Percentiles rank a stretch among this genome's conserved stretches.
Evolutionary conservation across 2,113 vertebrate genomes (phyloP).

Genomic region (Podiceps cristatus): DNA sequence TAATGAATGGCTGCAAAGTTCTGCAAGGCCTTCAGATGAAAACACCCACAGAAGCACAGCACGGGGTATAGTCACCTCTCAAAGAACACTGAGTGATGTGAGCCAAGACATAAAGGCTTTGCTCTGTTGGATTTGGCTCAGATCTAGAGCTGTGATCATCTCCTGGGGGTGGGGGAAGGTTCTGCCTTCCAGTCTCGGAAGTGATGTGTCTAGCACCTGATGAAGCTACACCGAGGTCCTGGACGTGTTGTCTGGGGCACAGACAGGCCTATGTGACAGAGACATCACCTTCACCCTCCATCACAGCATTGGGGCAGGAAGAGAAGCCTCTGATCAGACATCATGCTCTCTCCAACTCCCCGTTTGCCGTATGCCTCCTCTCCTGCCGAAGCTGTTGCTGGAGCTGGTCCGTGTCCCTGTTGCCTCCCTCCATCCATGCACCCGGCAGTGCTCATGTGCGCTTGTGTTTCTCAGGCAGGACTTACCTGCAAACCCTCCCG

Average conservation of each 20-base stretch:
- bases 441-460: rapidly evolving
- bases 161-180: neutral
- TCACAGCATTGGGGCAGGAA: neutral
- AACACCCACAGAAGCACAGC: neutral
- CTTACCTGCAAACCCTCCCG: neutral
- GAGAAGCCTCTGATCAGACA: neutral
- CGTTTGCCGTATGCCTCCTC: rapidly evolving
- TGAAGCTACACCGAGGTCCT: rapidly evolving
- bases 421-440: rapidly evolving
- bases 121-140: neutral
- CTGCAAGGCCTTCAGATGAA: neutral
- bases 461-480: neutral
- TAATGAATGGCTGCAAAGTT: slow-evolving; percentile 19
- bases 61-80: neutral
- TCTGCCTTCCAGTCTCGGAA: neutral
- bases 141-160: neutral
- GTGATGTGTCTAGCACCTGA: neutral
- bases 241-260: neutral
- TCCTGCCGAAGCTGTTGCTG: neutral
- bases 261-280: neutral
- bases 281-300: neutral
- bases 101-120: neutral
- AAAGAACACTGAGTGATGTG: neutral
- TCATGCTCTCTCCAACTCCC: neutral
- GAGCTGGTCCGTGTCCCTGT: neutral